Conservation (phyloP, 2,113 vertebrate species). For the Scopus umbretta region DNA sequence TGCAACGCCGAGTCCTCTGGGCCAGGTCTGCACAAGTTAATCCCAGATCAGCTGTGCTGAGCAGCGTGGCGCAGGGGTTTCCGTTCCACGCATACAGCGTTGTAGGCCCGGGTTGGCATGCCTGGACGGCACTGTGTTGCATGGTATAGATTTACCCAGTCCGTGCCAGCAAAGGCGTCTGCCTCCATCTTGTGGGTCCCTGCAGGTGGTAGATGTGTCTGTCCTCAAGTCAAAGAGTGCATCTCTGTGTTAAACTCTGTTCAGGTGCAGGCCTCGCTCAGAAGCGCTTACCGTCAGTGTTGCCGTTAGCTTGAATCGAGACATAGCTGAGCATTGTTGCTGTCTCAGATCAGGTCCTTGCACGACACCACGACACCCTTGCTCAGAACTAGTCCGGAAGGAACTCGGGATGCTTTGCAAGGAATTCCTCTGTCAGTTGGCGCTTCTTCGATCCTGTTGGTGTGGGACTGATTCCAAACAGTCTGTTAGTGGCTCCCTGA, state of each 20-base stretch:
- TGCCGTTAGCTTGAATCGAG: background rate
- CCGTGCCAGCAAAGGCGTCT: background rate
- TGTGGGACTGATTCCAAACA: background rate
- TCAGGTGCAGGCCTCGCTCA: background rate
- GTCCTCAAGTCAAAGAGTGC: background rate
- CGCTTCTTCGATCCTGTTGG: background rate
- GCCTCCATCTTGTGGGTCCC: too few relatives aligned
- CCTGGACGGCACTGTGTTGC: background rate
- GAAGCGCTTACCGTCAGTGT: background rate
- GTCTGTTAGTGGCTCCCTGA: background rate
- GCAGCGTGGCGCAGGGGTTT: background rate
- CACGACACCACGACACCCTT: too few relatives aligned
- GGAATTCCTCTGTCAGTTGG: background rate
- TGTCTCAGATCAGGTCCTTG: background rate
- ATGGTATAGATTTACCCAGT: background rate
- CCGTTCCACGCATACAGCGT: rapidly evolving
- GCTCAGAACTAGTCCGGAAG: background rate
- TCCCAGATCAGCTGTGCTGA: background rate
- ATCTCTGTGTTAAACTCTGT: background rate
- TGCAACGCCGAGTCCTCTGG: background rate
- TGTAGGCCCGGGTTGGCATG: background rate
- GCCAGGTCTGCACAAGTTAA: background rate
- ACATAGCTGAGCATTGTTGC: background rate
- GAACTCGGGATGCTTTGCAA: background rate
- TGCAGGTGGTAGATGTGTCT: too few relatives aligned